Base-by-base conservation (phyloP, 2,113 vertebrate species). In the Gobio gobio region DNA sequence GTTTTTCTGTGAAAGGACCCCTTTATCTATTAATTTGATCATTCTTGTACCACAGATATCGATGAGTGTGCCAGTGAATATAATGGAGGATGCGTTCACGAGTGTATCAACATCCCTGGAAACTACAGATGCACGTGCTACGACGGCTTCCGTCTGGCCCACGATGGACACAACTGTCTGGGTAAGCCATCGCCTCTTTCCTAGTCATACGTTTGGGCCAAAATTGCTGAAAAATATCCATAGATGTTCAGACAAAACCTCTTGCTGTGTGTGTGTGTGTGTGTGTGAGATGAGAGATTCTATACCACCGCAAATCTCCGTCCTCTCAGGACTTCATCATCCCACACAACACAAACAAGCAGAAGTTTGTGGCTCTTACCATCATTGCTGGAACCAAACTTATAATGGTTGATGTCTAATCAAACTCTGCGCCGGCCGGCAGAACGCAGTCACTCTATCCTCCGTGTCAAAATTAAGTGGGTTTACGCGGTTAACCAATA, bases 51-150 rank as follows among this genome's bases (percentile, higher is more conserved):
- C 79, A 0, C 94, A 99, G 98, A 99, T 1, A 97, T 99, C 0
- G 98, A 99, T 0, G 98, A 99, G 89, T 99, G 98, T 0, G 97
- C 96, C 10, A 96, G 95, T 6, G 97, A 99, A 0, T 97, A 98
- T 92, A 99, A 96, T 0, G 97, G 97, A 0, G 97, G 98, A 83
- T 99, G 98, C 1, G 98, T 99, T 83, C 98, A 99, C 0, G 98
- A 99, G 88, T 99, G 98, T 59, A 97, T 98, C 91, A 99, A 99
- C 93, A 99, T 99, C 90, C 97, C 97, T 0, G 98, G 98, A 70
- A 99, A 99, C 91, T 99, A 99, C 92, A 96, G 97, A 83, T 99
- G 98, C 85, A 99, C 96, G 80, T 99, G 98, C 92, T 99, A 98
- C 3, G 97, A 99, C 0, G 98, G 98, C 83, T 99, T 99, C 94